Conservation (phyloP, 1,140 invertebrate genomes). For the Meloidogyne exigua region DNA sequence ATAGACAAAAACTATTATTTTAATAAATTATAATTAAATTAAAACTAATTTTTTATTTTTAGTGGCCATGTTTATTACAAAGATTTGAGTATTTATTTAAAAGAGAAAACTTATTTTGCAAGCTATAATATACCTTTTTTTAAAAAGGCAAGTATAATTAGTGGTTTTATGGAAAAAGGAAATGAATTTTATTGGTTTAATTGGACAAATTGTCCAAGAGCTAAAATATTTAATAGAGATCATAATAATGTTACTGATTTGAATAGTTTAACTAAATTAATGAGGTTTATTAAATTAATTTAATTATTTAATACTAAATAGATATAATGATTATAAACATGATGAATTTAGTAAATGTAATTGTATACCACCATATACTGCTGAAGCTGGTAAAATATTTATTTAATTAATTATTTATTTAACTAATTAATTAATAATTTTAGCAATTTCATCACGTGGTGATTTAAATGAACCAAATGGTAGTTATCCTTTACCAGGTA, state of each 20-base stretch:
- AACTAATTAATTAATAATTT: no score
- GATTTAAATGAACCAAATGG: conserved; percentile 59
- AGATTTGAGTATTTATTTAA: conserved; percentile 74
- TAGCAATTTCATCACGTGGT: conserved; percentile 64
- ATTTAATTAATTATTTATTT: no score
- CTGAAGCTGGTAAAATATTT: conserved; percentile 68
- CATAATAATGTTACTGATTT: conserved; percentile 69
- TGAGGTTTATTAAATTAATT: conserved; percentile 66
- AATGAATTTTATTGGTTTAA: conserved; percentile 70
- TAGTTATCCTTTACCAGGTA: conserved; percentile 68
- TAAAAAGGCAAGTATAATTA: conserved; percentile 70
- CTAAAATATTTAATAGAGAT: conserved; percentile 71
- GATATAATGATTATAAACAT: conserved; percentile 74
- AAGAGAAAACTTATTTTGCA: conserved; percentile 74
- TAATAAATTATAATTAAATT: no score
- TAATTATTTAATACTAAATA: conserved; percentile 28
- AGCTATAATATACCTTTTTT: conserved; percentile 79
- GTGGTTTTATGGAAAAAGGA: conserved; percentile 65
- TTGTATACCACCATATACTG: conserved; percentile 75
- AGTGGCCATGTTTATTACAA: conserved; percentile 44
- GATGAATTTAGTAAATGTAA: conserved; percentile 74
- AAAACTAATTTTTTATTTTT: not conserved
- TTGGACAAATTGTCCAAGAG: conserved; percentile 71
- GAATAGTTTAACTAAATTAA: conserved; percentile 69
- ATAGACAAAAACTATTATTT: no score